Evolutionary conservation across 2,888 invertebrate genomes (phyloP).

Genomic region (Heliothis peltigera): DNA sequence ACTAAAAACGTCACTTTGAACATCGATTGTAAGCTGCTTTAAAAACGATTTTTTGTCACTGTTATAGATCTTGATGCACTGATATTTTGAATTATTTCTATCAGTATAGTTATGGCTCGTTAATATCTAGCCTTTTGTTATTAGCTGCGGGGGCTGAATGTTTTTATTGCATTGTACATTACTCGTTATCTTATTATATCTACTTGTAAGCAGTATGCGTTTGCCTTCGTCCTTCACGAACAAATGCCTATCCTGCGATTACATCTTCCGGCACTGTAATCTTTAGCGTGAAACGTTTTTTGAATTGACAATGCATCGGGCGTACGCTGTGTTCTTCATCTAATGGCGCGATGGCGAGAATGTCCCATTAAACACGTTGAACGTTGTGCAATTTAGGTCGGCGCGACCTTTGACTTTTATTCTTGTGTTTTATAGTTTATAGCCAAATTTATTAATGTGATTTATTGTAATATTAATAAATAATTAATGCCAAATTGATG

Average conservation of each 20-base stretch:
- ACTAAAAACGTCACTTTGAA: no score
- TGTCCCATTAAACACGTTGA: constrained; percentile 59
- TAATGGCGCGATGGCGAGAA: constrained; percentile 53
- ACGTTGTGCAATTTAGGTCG: constrained; percentile 69
- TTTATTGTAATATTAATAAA: constrained; percentile 40
- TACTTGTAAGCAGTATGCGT: constrained; percentile 83
- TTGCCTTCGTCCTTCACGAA: constrained; percentile 78
- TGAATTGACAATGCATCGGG: constrained; percentile 68
- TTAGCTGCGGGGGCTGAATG: constrained; percentile 50
- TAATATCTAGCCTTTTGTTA: no score
- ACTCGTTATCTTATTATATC: constrained; percentile 68
- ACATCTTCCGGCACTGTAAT: constrained; percentile 78
- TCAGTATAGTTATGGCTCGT: no score
- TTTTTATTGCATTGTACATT: constrained; percentile 65
- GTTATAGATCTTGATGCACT: no score
- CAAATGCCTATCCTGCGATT: constrained; percentile 74
- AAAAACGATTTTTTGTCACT: no score
- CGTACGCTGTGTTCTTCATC: constrained; percentile 57
- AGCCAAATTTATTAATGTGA: constrained; percentile 48
- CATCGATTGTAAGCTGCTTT: no score
- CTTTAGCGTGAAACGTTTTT: constrained; percentile 67
- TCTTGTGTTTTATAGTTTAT: constrained; percentile 45
- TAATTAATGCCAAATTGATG: constrained; percentile 8
- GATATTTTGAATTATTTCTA: no score
- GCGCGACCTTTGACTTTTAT: constrained; percentile 65